A percentile compares a stretch with the other conserved stretches of the same genome.
Evolutionary conservation across 2,888 invertebrate genomes (phyloP).

Genomic region (Schizaphis graminum): DNA sequence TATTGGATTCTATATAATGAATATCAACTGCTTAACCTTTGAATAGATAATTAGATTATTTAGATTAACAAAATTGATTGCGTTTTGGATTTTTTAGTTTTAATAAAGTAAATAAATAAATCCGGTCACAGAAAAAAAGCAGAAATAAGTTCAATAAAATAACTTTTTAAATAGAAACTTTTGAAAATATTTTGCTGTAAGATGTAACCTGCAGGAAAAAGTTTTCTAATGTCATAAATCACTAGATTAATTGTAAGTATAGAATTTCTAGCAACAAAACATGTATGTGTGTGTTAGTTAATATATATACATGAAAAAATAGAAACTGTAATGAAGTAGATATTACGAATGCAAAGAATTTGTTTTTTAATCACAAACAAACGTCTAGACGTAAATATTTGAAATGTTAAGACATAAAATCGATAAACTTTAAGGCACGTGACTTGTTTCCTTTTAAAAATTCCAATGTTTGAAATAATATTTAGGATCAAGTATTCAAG

Average conservation of each 20-base stretch:
- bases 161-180: slow-evolving; percentile 22
- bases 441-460: neutral
- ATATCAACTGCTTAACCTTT: neutral
- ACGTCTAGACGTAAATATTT: slow-evolving; percentile 32
- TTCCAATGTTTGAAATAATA: neutral
- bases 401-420: slow-evolving; percentile 17
- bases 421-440: neutral
- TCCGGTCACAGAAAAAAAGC: neutral
- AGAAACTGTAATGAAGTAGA: neutral
- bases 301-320: neutral
- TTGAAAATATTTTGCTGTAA: neutral
- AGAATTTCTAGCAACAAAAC: neutral
- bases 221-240: slow-evolving; percentile 41
- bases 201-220: neutral
- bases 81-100: neutral
- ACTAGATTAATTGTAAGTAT: neutral
- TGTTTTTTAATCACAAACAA: neutral
- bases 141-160: slow-evolving; percentile 29
- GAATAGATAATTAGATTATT: neutral
- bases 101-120: slow-evolving; percentile 11
- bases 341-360: neutral
- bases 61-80: neutral
- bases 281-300: neutral
- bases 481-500: neutral
- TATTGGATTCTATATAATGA: neutral